Base-by-base conservation (phyloP, 30 jellyfish, hydroid and myxozoan species). In the Chrysaora quinquecirrha region DNA sequence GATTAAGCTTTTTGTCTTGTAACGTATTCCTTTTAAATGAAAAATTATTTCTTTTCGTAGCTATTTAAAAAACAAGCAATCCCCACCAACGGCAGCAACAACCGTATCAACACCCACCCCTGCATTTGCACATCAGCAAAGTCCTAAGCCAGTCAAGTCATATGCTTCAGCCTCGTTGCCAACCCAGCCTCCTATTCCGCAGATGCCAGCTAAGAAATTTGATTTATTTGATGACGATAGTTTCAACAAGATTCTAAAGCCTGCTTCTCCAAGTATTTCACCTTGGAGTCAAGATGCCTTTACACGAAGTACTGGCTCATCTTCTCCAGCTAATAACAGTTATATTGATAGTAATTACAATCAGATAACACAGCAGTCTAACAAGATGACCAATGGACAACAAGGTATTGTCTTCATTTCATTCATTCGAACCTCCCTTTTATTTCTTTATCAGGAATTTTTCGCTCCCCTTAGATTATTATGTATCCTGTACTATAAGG, bases 271-370 rank as follows among this genome's bases (percentile, higher is more conserved):
- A 0, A 72, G 47, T 23, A 11, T 71, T 46, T 62, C 93, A 7
- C 86, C 93, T 0, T 82, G 93, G 93, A 82, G 35, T 22, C 50
- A 66, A 9, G 93, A 72, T 19, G 50, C 93, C 30, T 80, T 65
- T 27, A 9, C 83, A n/a, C 49, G 48, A 23, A 67, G 66, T 49
- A 29, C 83, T 47, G 19, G 50, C 47, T 28, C 50, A 20, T 24
- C 75, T 14, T 1, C 75, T 7, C 63, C 43, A 19, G 65, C 82
- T 46, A 25, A 27, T 52, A 31, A 21, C 68, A 69, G 58, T 30
- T 32, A 47, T 19, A 58, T 80, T 65, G 90, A 80, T 52, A 69
- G 76, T 28, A 80, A 80, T 38, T 80, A 49, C 21, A 80, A 80
- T 58, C 90, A 80, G 68, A 69, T 80, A 22, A 12, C 90, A 0